Conservation (phyloP, 2,113 vertebrate genomes). For the Atherinomorus stipes region DNA sequence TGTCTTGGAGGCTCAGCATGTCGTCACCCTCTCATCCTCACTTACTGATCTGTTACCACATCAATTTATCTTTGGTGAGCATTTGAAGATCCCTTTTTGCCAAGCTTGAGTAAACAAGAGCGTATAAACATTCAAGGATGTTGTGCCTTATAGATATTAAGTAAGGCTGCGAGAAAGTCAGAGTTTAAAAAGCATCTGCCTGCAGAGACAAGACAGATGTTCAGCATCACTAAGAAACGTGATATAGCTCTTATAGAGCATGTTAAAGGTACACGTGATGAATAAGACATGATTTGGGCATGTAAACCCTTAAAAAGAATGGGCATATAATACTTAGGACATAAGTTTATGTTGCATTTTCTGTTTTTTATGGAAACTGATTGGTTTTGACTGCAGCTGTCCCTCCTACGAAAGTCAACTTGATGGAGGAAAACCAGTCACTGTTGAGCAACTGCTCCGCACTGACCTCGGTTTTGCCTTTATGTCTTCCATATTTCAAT, state of each 20-base stretch:
- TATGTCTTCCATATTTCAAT: slow-evolving; percentile 49
- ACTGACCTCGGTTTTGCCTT: slow-evolving; percentile 58
- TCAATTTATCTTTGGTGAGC: slow-evolving; percentile 39
- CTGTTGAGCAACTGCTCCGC: slow-evolving; percentile 27
- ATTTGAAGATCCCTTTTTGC: slow-evolving; percentile 18
- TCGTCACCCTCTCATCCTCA: slow-evolving; percentile 18
- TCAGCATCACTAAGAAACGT: slow-evolving; percentile 23
- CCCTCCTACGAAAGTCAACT: slow-evolving; percentile 32
- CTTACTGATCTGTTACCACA: slow-evolving; percentile 11
- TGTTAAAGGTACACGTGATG: slow-evolving; percentile 37
- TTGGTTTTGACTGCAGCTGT: slow-evolving; percentile 41
- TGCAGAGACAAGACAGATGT: slow-evolving; percentile 55
- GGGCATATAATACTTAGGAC: slow-evolving; percentile 9
- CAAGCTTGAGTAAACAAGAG: slow-evolving; percentile 52
- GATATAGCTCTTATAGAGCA: slow-evolving; percentile 20
- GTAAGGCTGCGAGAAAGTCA: slow-evolving; percentile 37
- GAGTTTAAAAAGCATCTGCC: slow-evolving; percentile 35
- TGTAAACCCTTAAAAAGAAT: slow-evolving; percentile 8
- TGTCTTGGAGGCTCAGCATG: background rate
- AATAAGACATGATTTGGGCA: slow-evolving; percentile 29
- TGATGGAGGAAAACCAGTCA: slow-evolving; percentile 60
- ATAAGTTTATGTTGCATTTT: slow-evolving; percentile 14
- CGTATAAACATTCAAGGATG: slow-evolving; percentile 42
- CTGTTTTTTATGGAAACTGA: slow-evolving; percentile 19
- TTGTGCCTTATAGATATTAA: slow-evolving; percentile 14